Conservation (phyloP, 2,888 invertebrate genomes). For the Andrena fulva region DNA sequence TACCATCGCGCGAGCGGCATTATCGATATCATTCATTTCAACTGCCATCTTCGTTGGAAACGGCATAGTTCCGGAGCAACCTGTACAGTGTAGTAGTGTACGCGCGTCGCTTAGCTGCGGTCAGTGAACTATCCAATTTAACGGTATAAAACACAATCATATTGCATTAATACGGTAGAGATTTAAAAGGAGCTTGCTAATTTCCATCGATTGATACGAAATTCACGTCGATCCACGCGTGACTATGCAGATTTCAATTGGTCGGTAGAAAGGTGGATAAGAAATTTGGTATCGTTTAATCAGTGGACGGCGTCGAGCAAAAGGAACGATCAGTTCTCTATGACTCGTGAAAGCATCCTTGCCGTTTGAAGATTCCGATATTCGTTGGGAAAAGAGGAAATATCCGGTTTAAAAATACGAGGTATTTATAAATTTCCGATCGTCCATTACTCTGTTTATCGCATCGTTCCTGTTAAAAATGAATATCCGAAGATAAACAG, state of each 20-base stretch:
- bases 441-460: background rate
- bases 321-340: background rate
- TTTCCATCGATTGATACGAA: background rate
- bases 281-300: background rate
- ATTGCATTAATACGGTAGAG: background rate
- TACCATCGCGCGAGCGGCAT: constrained; percentile 19
- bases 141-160: constrained; percentile 19
- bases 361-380: background rate
- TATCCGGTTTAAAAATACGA: background rate
- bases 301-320: background rate
- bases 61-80: constrained; percentile 19
- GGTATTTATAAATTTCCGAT: background rate
- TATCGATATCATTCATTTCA: constrained; percentile 23
- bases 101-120: constrained; percentile 16
- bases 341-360: background rate
- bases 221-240: background rate
- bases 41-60: constrained; percentile 49
- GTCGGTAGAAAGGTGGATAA: background rate
- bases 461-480: constrained; percentile 25
- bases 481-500: constrained; percentile 24
- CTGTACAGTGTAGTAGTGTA: constrained; percentile 3
- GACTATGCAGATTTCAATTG: background rate
- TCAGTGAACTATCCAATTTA: constrained; percentile 31
- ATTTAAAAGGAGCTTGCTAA: background rate
- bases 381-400: background rate